Evolutionary conservation across 2,113 vertebrate species (phyloP).

Genomic region (Corvus moneduloides): DNA sequence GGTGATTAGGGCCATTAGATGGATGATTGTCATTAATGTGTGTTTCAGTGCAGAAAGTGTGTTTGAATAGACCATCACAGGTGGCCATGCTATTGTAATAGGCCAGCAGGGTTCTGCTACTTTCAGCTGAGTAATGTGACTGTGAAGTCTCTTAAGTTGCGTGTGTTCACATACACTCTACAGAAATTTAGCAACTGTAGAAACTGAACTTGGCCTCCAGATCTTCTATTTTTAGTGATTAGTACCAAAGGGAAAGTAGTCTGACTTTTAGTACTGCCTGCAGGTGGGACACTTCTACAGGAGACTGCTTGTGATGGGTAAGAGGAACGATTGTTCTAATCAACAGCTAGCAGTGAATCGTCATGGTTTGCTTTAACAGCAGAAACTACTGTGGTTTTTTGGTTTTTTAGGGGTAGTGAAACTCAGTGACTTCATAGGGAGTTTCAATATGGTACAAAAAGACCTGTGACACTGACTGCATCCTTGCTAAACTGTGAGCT

Average conservation of each 20-base stretch:
- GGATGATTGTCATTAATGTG: neutral
- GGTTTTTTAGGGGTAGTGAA: neutral
- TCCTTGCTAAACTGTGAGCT: neutral
- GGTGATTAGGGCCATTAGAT: neutral
- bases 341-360: neutral
- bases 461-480: neutral
- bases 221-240: neutral
- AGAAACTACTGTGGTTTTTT: neutral
- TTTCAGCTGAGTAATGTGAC: neutral
- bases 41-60: neutral
- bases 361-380: neutral
- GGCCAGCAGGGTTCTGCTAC: neutral
- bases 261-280: neutral
- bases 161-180: neutral
- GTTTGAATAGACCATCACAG: neutral
- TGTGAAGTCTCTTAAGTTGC: neutral
- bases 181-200: neutral
- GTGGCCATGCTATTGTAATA: neutral
- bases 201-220: neutral
- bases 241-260: neutral
- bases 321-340: neutral
- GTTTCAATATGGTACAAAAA: neutral
- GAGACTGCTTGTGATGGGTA: neutral
- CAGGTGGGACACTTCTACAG: neutral
- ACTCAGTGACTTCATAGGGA: neutral